phyloP scores from a whole-genome alignment of 1,140 invertebrate genomes.

The Mylabris phalerata region DNA sequence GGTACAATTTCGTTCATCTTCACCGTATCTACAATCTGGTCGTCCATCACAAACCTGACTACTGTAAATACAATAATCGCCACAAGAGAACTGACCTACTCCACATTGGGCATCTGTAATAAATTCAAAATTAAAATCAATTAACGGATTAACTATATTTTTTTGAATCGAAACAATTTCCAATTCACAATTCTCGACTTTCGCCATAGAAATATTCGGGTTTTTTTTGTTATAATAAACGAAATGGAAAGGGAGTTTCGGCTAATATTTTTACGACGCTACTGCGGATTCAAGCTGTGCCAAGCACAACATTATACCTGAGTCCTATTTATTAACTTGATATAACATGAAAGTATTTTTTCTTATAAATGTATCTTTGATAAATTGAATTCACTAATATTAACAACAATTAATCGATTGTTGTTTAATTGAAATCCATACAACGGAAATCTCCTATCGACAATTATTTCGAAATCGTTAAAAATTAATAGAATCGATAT shows the following conservation, averaged over 20 bases:
- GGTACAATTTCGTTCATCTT: conserved; percentile 26
- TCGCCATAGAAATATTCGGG: no score
- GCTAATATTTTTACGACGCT: not conserved
- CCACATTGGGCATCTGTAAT: conserved; percentile 36
- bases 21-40: conserved; percentile 27
- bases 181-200: no score
- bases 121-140: not conserved
- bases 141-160: no score
- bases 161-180: no score
- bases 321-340: conserved; percentile 11
- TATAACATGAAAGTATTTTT: conserved; percentile 14
- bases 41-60: conserved; percentile 26
- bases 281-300: conserved; percentile 7
- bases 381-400: conserved; percentile 12
- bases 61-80: conserved; percentile 29
- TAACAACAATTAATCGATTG: no score
- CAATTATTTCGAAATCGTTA: no score
- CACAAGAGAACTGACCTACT: conserved; percentile 43
- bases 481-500: no score
- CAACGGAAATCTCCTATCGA: no score
- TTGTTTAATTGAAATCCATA: no score
- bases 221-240: not conserved
- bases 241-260: not conserved
- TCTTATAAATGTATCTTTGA: not conserved
- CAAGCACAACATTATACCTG: conserved; percentile 10